Evolutionary conservation across 2,888 invertebrate genomes (phyloP).

Genomic region (Proisotoma minuta): DNA sequence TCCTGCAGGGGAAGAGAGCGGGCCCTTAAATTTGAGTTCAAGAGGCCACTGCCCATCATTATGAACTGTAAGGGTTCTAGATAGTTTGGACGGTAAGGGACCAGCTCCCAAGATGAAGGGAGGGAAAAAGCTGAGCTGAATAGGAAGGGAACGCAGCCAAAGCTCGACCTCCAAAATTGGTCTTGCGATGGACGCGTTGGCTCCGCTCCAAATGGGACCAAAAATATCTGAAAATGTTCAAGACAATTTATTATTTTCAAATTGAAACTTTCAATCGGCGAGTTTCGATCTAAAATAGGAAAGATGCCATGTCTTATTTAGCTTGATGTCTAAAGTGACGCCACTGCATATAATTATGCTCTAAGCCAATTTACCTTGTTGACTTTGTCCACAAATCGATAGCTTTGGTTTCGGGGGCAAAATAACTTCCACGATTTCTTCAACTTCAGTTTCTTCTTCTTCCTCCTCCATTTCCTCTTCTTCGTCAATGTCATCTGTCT

Average conservation of each 20-base stretch:
- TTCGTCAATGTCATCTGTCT: not conserved
- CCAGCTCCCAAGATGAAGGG: constrained; percentile 24
- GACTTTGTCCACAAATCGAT: too few species aligned
- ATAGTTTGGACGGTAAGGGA: not conserved
- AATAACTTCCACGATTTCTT: too few species aligned
- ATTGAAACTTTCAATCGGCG: too few species aligned
- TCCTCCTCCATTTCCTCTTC: constrained; percentile 3
- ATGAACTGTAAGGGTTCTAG: constrained; percentile 13
- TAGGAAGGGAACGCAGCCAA: constrained; percentile 31
- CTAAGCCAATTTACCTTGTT: too few species aligned
- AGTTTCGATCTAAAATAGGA: too few species aligned
- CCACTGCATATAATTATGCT: too few species aligned
- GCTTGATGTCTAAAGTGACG: too few species aligned
- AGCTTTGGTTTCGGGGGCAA: too few species aligned
- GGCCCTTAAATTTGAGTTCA: constrained; percentile 12
- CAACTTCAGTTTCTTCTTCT: not conserved
- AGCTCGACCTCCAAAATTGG: constrained; percentile 34
- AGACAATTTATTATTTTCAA: too few species aligned
- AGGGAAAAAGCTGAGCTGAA: constrained; percentile 29
- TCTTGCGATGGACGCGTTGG: constrained; percentile 1
- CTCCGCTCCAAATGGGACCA: not conserved
- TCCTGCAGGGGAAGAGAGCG: not conserved
- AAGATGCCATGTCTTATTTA: too few species aligned
- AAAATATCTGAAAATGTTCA: too few species aligned
- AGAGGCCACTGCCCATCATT: constrained; percentile 19